Base-by-base conservation (phyloP, 35 echinoderm and acorn worm genomes). In the Acanthaster planci region DNA sequence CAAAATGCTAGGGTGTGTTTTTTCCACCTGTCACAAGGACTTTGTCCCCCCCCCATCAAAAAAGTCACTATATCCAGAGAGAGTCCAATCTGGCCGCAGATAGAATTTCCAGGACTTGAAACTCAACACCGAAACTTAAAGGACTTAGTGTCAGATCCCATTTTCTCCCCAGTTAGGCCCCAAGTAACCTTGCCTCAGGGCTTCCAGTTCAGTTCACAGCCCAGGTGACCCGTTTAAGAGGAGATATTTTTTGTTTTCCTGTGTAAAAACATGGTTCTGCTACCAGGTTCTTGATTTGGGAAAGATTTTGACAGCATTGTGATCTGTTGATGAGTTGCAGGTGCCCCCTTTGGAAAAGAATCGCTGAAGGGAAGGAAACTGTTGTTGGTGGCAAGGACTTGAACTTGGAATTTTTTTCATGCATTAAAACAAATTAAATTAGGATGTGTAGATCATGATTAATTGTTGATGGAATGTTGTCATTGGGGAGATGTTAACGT, bases 181-280 rank as follows among this genome's bases (percentile, higher is more conserved):
- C 34, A 15, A 26, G 26, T 34, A 72, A 72, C 64, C 64, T 72
- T 72, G 64, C 64, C 64, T 72, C 64, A 12, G 64, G 64, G 64
- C 64, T 72, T 72, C 34, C 23, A 34, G 26, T 72, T 29, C 9
- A 72, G 64, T 72, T 72, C 64, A 72, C 64, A 72, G 64, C 64
- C 34, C 30, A 72, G 30, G 64, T 72, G 64, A 72, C 64, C 64
- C 9, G 23, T 72, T 31, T 31, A 26, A 2, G 56, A n/a, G 42
- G 42, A 47, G 4, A 12, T 4, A 4, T 6, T 47, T 47, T 47
- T 47, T 47, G 42, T 12, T 47, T 47, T 4, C 42, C 42, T 47
- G 10, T 72, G 64, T 72, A 72, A 26, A 34, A 72, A 72, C 18
- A 19, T 72, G 15, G 26, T 72, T 72, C 64, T 12, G 64, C 10